Base-by-base conservation (phyloP, 2,113 vertebrate species). In the Irena cyanogastra region DNA sequence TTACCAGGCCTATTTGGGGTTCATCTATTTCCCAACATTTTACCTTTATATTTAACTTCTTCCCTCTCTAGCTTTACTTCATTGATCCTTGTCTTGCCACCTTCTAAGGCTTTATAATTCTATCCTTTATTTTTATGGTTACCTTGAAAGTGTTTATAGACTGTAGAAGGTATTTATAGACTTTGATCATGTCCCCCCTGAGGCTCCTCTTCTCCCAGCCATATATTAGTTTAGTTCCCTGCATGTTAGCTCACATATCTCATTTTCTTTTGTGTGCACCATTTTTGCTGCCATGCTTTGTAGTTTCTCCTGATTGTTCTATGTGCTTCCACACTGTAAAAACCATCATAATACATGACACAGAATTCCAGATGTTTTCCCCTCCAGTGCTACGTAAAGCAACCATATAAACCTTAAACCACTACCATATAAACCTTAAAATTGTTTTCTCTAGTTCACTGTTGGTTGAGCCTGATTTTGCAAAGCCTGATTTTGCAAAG, bases 41-140 rank as follows among this genome's bases (percentile, higher is more conserved):
- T 85, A 72, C 45, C 26, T 85, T 75, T 69, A 82, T 50, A 24
- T 90, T 72, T 66, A 87, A 42, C 21, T 65, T 91, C 52, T 61
- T 81, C 11, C 37, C 59, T 83, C n/a, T 72, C 59, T 80, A 76
- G 20, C 57, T 93, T 87, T 89, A 79, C 57, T 57, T 72, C 82
- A 91, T 85, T 93, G 89, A 94, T 95, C 66, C 45, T 87, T 57
- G 57, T 87, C 87, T 74, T 90, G 50, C 33, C 78, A 87, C 81
- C 53, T 94, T 94, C 70, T 72, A 69, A 65, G 9, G 50, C 45
- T 85, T 91, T 95, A 94, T 85, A 95, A 89, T 94, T 95, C 93
- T 53, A 84, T 95, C 61, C n/a, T 80, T 93, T 92, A 95, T 92
- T 94, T 96, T 95, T 96, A 96, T 93, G 80, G 86, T 89, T 94